Evolutionary conservation across 2,113 vertebrate species (phyloP).

Genomic region (Podarcis raffonei): DNA sequence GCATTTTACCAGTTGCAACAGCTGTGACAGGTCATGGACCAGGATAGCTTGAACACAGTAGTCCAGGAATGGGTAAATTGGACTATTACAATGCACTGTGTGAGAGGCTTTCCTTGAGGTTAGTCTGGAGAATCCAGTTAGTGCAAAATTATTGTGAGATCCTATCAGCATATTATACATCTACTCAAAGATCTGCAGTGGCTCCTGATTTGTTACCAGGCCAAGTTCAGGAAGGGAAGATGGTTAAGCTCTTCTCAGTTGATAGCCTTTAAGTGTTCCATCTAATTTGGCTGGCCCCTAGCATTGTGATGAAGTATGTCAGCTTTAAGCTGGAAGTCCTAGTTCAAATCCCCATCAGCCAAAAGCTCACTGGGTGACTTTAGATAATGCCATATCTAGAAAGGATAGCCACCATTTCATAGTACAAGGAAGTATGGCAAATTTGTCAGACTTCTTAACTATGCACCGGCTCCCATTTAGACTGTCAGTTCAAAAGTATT

Average conservation of each 20-base stretch:
- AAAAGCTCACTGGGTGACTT: background rate
- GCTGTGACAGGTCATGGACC: no score
- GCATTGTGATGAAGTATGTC: background rate
- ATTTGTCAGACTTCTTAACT: background rate
- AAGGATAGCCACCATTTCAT: background rate
- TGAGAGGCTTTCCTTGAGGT: no score
- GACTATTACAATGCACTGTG: no score
- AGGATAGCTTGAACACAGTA: no score
- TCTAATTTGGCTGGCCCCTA: background rate
- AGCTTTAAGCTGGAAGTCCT: background rate
- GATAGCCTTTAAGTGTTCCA: background rate
- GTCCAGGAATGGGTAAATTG: no score
- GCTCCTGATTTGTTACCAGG: background rate
- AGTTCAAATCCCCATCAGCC: constrained; percentile 1
- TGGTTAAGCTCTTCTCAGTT: background rate
- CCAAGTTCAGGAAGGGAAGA: background rate
- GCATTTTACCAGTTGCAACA: no score
- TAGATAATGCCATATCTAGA: background rate
- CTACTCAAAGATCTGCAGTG: no score
- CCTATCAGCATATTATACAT: no score
- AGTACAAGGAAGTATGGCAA: background rate
- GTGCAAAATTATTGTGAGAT: no score
- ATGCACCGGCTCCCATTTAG: background rate
- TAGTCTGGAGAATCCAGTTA: no score
- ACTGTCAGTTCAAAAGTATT: background rate